Base-by-base conservation (phyloP, 2,888 invertebrate genomes). In the Parapristionchus giblindavisi region DNA sequence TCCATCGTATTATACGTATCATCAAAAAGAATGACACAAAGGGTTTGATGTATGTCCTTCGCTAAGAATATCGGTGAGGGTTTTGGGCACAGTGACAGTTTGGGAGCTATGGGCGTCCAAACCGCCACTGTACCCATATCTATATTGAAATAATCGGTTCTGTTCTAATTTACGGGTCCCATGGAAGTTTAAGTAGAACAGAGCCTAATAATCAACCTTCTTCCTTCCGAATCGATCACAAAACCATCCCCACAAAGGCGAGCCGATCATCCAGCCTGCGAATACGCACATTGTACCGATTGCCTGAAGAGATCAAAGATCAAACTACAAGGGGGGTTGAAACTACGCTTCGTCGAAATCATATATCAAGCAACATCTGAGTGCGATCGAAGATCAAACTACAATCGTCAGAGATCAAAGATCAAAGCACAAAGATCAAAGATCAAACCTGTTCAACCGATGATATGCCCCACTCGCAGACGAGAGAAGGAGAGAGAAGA, bases 211-310 rank as follows among this genome's bases (percentile, higher is more conserved):
- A 48, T 76, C 29, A 43, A 84, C 83, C 72, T 73, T 77, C 24
- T 77, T 36, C 14, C 79, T 74, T 5, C 83, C 83, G 73, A 79
- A 84, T 29, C 76, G 77, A 89, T 96, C 95, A 89, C 94, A 95
- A 73, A 96, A 91, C 87, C 94, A 94, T 24, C 94, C 95, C 96
- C 96, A 96, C 89, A 96, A 93, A 79, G 95, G 93, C 0, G 95
- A 94, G 85, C 95, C 95, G 38, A 95, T 89, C 95, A 96, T 96
- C 96, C 96, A 96, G 71, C 96, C 96, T 85, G 94, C 90, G 88
- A 96, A 96, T 1, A 96, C 95, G 77, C 95, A 92, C 77, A 95
- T 96, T 68, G 96, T 96, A 21, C 95, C 93, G 54, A 95, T 89
- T 32, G 96, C 96, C 90, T 95, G 94, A 87, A 95, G 93, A 17